Base-by-base conservation (phyloP, 2,797 vertebrate species). In the Florisuga fusca region DNA sequence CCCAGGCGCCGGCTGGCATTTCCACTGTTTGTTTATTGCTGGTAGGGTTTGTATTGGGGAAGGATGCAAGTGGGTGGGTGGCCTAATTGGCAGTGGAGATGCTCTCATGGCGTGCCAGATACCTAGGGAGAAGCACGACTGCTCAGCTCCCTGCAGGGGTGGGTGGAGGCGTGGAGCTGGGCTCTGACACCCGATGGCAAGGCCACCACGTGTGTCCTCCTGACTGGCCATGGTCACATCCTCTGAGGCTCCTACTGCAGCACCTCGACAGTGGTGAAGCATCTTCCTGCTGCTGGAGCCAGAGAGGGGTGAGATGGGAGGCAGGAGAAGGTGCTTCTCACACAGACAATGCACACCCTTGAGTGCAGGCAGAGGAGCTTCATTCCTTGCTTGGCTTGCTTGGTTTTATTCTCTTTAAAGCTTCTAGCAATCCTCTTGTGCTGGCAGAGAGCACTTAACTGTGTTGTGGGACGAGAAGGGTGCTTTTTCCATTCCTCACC, bases 61-160 rank as follows among this genome's bases (percentile, higher is more conserved):
- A 91, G 68, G 94, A 96, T 94, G 91, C 87, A 64, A 80, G 93
- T 94, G 89, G 95, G 95, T 93, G 95, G 95, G 79, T 97, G 83
- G 89, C 91, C 89, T 95, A 96, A 95, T 96, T 97, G 95, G 95
- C 96, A 97, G 4, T 88, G 72, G 94, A 93, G 95, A 94, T 84
- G 89, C 71, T 96, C 80, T 93, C 0, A 6, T 95, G 94, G 91
- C 0, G 64, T 96, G 95, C 95, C 94, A 96, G 80, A 88, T 90
- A 94, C 78, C 95, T 90, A 94, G 91, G 89, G 93, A 87, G 93
- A 74, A 93, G 80, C 71, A 2, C 3, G 77, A 84, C 85, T 94
- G 95, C 93, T 96, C 91, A 93, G 41, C 87, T 96, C 64, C 50
- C 83, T 0, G 11, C 34, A 91, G 91, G 46, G 92, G 94, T 87